Evolutionary conservation across 1,140 invertebrate genomes (phyloP), one percentile per base, ranked within the genome.

Genomic region (Megalonaias nervosa): DNA sequence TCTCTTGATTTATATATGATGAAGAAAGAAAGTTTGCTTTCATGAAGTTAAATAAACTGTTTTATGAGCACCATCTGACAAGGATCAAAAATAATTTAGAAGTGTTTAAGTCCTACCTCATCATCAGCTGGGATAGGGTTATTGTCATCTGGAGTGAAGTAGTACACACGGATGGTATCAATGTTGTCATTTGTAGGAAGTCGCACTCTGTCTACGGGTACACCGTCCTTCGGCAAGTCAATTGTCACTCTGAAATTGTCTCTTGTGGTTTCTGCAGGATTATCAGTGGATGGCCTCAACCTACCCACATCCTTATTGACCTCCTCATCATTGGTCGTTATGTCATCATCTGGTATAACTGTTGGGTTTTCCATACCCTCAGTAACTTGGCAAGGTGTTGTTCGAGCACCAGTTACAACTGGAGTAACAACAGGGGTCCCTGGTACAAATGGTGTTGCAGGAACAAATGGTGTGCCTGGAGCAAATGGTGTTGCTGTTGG

Each of bases 181-280:
- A 78, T 78, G 38, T 78, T 78, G 1, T 60, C 31, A 38, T 73
- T 67, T 31, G 67, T 67, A 1, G 76, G 76, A 19, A 78, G 55
- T 14, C 21, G 19, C 23, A 78, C 56, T 67, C 65, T 72, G 26
- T 78, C 76, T 17, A 78, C 6, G 38, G 60, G 56, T 21, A 73
- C 66, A 13, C 76, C 76, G 1, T 72, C 62, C 2, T 21, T 17
- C 15, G 76, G 71, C 14, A 78, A 65, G 58, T 78, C 76, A 19
- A 78, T 60, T n/a, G 71, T 73, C 1, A 78, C 76, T 55, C 73
- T 78, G 15, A 78, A 73, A 26, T 78, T 78, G 21, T 64, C 66
- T 78, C 67, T 72, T n/a, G 57, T 48, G 13, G 21, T 67, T 23
- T 60, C 56, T 58, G 71, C 70, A 6, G 76, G 76, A 48, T 73